These are phyloP conservation scores for Alca torda DNA, from an alignment of 2,797 vertebrate genomes.

Conservation along the genomic window DNA sequence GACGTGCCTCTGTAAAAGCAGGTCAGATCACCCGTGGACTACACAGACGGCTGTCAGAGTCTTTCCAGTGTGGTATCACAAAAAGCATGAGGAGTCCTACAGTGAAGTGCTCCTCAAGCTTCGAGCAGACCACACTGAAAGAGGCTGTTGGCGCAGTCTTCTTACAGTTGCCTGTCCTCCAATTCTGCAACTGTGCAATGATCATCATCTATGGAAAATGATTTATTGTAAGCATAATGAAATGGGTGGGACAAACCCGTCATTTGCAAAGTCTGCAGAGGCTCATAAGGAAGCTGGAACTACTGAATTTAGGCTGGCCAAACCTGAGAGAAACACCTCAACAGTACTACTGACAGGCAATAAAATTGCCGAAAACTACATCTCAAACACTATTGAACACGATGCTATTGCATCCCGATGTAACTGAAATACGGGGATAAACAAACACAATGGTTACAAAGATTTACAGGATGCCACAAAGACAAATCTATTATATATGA, in stretches of 20 bases:
- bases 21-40: neutral
- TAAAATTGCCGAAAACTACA: neutral
- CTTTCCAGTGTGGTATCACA: neutral
- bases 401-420: neutral
- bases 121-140: neutral
- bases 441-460: neutral
- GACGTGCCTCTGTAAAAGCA: neutral
- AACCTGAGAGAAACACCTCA: neutral
- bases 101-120: neutral
- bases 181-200: neutral
- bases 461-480: neutral
- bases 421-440: neutral
- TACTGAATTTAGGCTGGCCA: neutral
- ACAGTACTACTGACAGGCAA: neutral
- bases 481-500: neutral
- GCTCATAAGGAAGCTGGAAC: neutral
- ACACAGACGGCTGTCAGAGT: neutral
- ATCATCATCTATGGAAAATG: neutral
- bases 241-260: neutral
- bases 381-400: fast-evolving
- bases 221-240: neutral
- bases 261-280: neutral
- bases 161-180: neutral
- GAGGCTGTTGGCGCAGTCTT: neutral
- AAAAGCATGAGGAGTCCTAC: neutral